phyloP scores from a whole-genome alignment of 2,888 invertebrate genomes.

The Malachius bipustulatus region DNA sequence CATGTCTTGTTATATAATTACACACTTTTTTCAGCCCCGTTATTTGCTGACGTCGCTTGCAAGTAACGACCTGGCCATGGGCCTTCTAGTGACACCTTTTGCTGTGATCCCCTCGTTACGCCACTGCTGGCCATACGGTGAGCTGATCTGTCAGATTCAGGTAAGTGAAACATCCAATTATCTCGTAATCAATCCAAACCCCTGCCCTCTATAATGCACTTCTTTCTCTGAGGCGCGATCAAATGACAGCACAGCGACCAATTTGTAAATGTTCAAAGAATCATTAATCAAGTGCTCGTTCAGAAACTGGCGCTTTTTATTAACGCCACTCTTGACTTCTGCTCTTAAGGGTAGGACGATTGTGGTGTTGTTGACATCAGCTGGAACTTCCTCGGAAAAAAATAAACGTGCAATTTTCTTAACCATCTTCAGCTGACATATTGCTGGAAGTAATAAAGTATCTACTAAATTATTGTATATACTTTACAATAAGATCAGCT shows the following conservation, averaged over 20 bases:
- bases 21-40: slow-evolving; percentile 64
- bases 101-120: slow-evolving; percentile 73
- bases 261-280: background rate
- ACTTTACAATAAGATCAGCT: no score
- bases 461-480: no score
- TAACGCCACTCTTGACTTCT: no score
- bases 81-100: slow-evolving; percentile 74
- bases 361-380: no score
- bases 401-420: no score
- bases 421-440: no score
- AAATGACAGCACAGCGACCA: background rate
- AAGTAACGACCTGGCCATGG: slow-evolving; percentile 77
- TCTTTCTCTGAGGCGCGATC: no score
- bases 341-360: no score
- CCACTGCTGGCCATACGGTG: slow-evolving; percentile 85
- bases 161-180: slow-evolving; percentile 41
- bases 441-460: no score
- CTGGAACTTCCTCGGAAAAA: no score
- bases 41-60: slow-evolving; percentile 79
- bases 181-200: slow-evolving; percentile 3
- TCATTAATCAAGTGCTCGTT: slow-evolving; percentile 1
- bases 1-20: no score
- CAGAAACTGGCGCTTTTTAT: no score
- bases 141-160: slow-evolving; percentile 84
- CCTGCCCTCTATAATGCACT: background rate